Percentiles rank a stretch among this genome's conserved stretches.
Evolutionary conservation across 53 echinoderm and acorn worm species (phyloP).

Genomic region (Antedon mediterranea): DNA sequence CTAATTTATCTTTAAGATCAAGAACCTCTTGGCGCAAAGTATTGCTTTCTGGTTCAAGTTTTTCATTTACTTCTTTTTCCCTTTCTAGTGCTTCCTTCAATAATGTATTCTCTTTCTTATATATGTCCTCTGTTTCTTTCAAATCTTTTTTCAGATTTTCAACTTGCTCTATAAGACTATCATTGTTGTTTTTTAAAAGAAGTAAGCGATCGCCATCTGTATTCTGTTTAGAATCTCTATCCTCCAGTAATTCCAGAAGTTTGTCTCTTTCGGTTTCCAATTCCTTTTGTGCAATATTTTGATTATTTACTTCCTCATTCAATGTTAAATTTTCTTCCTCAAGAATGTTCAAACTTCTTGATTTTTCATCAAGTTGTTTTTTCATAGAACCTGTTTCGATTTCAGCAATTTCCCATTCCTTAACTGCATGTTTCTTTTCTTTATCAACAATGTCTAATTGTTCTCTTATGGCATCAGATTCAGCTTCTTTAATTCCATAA

Average conservation of each 20-base stretch:
- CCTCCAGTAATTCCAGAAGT: background rate
- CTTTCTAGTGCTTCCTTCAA: conserved; percentile 57
- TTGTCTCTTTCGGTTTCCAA: background rate
- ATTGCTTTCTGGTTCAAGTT: conserved; percentile 17
- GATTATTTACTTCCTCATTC: background rate
- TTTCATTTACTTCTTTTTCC: conserved; percentile 32
- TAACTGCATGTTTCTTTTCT: conserved; percentile 21
- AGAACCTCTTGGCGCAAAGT: conserved; percentile 36
- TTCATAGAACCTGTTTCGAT: background rate
- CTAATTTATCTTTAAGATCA: conserved; percentile 44
- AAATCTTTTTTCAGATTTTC: conserved; percentile 43
- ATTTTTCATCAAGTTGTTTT: conserved; percentile 4
- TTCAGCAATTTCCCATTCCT: conserved; percentile 26
- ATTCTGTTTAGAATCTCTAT: background rate
- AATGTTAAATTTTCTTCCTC: conserved; percentile 1
- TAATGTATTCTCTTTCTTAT: conserved; percentile 38
- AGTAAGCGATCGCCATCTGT: background rate
- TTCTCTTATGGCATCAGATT: conserved; percentile 26
- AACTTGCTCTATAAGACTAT: conserved; percentile 19
- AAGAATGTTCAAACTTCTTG: background rate
- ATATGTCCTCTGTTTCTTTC: conserved; percentile 35
- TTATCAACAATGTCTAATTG: conserved; percentile 27
- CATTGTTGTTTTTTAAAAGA: background rate
- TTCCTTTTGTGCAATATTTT: background rate
- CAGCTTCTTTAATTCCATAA: conserved; percentile 39